Base-by-base conservation (phyloP, 2,113 vertebrate genomes). In the Mustela nigripes region DNA sequence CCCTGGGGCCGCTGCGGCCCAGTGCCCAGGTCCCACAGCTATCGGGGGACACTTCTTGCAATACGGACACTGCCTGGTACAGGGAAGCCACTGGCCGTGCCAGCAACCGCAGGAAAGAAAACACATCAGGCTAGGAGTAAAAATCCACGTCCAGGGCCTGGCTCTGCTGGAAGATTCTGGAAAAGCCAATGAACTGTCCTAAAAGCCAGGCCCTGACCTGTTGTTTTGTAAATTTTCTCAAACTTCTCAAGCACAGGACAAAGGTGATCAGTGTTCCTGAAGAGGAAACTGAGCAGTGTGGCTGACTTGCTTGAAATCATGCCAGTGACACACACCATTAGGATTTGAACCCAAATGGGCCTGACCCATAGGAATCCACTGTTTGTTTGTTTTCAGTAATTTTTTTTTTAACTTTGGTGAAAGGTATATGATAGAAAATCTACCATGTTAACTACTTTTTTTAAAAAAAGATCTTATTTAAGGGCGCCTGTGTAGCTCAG, bases 61-160 rank as follows among this genome's bases (percentile, higher is more conserved):
- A 31, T 11, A 12, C 0, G 2, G 39, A 56, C 71, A 33, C 2
- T 4, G 24, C 65, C 39, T 45, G 63, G 26, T 0, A 8, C 1
- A 24, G 21, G 31, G 24, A 60, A 67, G 67, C 10, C 33, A 7
- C 39, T 2, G 39, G 42, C 28, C 1, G 19, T 12, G 50, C 11
- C 12, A 5, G 19, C 26, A 4, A 6, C 33, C 2, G 11, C 33
- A 67, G 39, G 31, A 21, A 63, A 31, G 24, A 39, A 62, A 87
- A 16, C 12, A 60, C 12, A 26, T 4, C 26, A 56, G 39, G 73
- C 21, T 26, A 28, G 36, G 87, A 39, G 22, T 12, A 39, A 67
- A 85, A 7, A 7, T 0, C 26, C 0, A 28, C 81, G 63, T 28
- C 42, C 36, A 5, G 33, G 36, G 69, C 22, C 92, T 24, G 12